Percentiles rank a stretch among this genome's conserved stretches.
These are phyloP conservation scores for Bombus sibiricus DNA, from an alignment of 1,140 invertebrate genomes.

Conservation along the genomic window DNA sequence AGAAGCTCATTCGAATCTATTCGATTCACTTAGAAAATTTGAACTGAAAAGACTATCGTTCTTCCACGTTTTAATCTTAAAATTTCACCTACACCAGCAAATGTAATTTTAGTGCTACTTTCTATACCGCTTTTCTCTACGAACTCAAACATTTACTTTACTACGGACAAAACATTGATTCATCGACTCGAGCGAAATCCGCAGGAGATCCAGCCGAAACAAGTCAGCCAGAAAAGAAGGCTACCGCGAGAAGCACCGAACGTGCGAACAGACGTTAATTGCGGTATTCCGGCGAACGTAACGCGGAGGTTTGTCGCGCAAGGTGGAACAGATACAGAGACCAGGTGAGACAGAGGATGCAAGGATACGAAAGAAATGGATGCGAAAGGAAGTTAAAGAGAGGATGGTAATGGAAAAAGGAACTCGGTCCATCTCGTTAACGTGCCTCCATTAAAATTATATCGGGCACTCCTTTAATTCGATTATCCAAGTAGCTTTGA, in stretches of 20 bases:
- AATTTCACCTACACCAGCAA: background rate
- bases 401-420: constrained; percentile 30
- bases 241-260: background rate
- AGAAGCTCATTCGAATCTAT: no score
- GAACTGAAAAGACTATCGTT: background rate
- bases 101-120: background rate
- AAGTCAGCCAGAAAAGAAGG: background rate
- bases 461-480: constrained; percentile 58
- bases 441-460: constrained; percentile 56
- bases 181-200: background rate
- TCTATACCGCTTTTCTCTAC: no score
- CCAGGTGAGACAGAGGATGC: no score
- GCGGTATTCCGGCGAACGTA: constrained; percentile 1
- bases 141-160: background rate
- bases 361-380: background rate
- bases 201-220: background rate
- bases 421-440: constrained; percentile 58
- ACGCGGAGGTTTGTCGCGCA: background rate
- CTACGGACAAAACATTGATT: no score
- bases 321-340: background rate
- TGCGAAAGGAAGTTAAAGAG: background rate
- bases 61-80: background rate
- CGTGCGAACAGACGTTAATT: constrained; percentile 28
- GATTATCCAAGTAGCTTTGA: constrained; percentile 65
- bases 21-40: background rate